These are phyloP conservation scores for Macroglossus sobrinus DNA, from an alignment of 2,113 vertebrate species.

Conservation along the genomic window DNA sequence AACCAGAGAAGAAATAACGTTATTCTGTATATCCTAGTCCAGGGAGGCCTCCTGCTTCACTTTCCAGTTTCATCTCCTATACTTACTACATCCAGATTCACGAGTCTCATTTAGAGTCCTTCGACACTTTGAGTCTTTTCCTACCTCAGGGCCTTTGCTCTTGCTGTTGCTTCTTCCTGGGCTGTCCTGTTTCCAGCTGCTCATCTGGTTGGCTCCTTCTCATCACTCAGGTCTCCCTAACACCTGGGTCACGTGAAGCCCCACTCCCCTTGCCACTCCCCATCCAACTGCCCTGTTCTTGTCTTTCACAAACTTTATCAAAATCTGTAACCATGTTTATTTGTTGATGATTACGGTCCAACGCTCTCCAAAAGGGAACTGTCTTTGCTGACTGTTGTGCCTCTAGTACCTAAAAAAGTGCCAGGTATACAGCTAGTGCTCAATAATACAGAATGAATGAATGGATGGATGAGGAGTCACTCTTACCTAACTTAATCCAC, in stretches of 20 bases:
- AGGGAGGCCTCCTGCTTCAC: background rate
- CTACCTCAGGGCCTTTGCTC: background rate
- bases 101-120: background rate
- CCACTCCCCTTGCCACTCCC: background rate
- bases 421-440: background rate
- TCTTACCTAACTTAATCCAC: background rate
- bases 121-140: accelerated
- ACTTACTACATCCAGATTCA: background rate
- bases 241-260: accelerated
- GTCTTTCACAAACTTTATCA: background rate
- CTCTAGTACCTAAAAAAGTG: background rate
- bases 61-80: background rate
- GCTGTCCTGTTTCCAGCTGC: background rate
- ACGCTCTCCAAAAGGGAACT: background rate
- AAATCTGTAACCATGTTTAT: background rate
- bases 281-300: no score
- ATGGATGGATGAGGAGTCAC: background rate
- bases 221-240: background rate
- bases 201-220: background rate
- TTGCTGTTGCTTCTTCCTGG: no score
- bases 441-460: background rate
- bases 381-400: background rate
- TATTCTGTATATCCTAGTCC: accelerated
- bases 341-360: background rate
- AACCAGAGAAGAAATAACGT: background rate